These are phyloP conservation scores for Mus musculus DNA, from an alignment of 2,113 vertebrate genomes.

Conservation along the genomic window GRCm39 chr4:120444001-120444500, in stretches of 20 bases:
- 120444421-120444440: background rate
- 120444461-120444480: too few relatives aligned
- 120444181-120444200: background rate
- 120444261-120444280: background rate
- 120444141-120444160: background rate
- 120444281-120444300: background rate
- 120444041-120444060: background rate
- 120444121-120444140: background rate
- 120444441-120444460: background rate
- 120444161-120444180: background rate
- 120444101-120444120: too few relatives aligned
- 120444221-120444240: background rate
- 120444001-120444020: background rate
- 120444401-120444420: background rate
- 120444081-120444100: background rate
- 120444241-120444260: background rate
- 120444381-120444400: background rate
- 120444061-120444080: background rate
- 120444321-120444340: background rate
- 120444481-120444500: background rate
- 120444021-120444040: background rate
- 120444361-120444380: background rate
- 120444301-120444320: background rate
- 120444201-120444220: background rate
- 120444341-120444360: background rate